phyloP scores from a whole-genome alignment of 2,113 vertebrate genomes.

The Speoplatyrhinus poulsoni region DNA sequence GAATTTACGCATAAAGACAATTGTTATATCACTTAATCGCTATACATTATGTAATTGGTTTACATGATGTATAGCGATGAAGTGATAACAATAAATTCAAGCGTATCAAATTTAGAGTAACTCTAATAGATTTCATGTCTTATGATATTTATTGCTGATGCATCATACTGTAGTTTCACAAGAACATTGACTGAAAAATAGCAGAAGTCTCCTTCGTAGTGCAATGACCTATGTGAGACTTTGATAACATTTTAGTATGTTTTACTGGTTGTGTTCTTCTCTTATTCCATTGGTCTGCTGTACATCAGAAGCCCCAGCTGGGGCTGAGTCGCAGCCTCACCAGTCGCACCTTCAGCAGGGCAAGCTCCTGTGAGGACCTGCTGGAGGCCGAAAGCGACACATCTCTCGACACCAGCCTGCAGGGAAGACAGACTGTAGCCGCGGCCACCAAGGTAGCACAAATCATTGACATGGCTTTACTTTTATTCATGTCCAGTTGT shows the following conservation, averaged over 20 bases:
- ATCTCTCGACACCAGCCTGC: constrained; percentile 65
- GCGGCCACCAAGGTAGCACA: constrained; percentile 79
- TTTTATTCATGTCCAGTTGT: background rate
- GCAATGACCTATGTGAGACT: background rate
- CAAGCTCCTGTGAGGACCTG: constrained; percentile 69
- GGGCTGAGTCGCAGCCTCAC: constrained; percentile 53
- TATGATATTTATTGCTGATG: background rate
- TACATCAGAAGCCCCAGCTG: background rate
- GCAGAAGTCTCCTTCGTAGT: background rate
- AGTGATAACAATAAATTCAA: no score
- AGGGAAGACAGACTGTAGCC: constrained; percentile 64
- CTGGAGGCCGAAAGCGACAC: constrained; percentile 74
- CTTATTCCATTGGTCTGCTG: no score
- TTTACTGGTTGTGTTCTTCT: no score
- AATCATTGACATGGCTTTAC: background rate
- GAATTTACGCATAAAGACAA: no score
- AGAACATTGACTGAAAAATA: no score
- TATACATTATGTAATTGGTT: no score
- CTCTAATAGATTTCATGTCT: background rate
- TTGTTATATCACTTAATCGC: no score
- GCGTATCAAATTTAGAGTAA: no score
- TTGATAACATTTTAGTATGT: no score
- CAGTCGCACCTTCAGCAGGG: constrained; percentile 41
- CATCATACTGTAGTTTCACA: background rate
- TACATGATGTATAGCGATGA: no score